Evolutionary conservation across 2,888 invertebrate genomes (phyloP).

Genomic region (Onchidella celtica): DNA sequence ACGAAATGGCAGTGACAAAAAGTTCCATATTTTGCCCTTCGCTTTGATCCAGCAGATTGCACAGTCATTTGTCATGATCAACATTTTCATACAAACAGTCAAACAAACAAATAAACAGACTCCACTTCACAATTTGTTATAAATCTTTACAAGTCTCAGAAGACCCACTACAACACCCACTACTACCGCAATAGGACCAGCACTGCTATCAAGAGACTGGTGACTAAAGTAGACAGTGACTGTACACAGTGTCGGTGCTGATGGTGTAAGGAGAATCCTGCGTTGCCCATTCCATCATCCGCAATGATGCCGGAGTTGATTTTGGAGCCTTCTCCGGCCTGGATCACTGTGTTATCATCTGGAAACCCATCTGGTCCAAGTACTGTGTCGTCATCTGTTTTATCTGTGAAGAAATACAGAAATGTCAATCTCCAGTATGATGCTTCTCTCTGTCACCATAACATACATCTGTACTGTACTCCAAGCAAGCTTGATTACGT

Average conservation of each 20-base stretch:
- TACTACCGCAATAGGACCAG: not conserved
- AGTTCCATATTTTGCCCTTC: no score
- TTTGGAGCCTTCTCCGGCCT: conserved; percentile 25
- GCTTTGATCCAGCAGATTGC: no score
- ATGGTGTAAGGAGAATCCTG: conserved; percentile 9
- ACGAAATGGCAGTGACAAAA: no score
- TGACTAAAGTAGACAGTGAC: not conserved
- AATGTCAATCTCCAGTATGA: not conserved
- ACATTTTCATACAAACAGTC: no score
- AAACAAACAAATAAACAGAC: no score
- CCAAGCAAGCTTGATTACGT: no score
- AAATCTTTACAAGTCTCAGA: no score
- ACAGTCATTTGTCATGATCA: no score
- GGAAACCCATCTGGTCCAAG: conserved; percentile 48
- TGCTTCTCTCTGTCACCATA: no score
- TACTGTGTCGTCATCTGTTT: conserved; percentile 10
- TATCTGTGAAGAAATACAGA: not conserved
- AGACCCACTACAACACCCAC: no score
- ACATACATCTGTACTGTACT: no score
- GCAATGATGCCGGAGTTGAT: conserved; percentile 40
- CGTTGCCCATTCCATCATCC: conserved; percentile 25
- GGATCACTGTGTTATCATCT: conserved; percentile 41
- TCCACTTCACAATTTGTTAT: no score
- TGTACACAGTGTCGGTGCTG: not conserved
- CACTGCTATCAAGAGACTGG: not conserved